phyloP scores from a whole-genome alignment of 2,888 invertebrate species.

The Ethmia dodecea region DNA sequence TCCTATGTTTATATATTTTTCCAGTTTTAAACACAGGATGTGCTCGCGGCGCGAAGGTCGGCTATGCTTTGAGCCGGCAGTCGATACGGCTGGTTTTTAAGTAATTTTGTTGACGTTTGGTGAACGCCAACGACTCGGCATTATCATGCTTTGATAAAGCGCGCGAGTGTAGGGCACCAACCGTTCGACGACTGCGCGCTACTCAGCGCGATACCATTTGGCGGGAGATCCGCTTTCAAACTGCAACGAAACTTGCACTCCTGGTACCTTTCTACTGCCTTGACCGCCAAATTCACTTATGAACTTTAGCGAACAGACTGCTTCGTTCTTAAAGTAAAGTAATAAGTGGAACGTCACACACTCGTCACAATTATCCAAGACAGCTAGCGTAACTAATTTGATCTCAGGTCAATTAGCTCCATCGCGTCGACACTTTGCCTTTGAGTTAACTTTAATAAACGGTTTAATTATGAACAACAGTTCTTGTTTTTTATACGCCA shows the following conservation, averaged over 20 bases:
- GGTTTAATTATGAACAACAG: too few relatives aligned
- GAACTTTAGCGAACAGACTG: not conserved
- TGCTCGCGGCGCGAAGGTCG: slow-evolving; percentile 44
- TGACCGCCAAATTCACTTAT: slow-evolving; percentile 18
- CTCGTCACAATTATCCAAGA: slow-evolving; percentile 7
- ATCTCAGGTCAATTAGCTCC: slow-evolving; percentile 13
- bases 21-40: slow-evolving; percentile 42
- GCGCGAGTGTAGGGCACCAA: slow-evolving; percentile 56
- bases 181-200: slow-evolving; percentile 48
- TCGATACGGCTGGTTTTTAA: slow-evolving; percentile 42
- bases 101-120: slow-evolving; percentile 55
- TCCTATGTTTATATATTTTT: slow-evolving; percentile 36
- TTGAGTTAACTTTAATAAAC: not conserved
- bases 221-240: slow-evolving; percentile 43
- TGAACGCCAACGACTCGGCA: slow-evolving; percentile 30
- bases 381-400: slow-evolving; percentile 21
- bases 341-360: not conserved
- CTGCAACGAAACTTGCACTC: slow-evolving; percentile 16
- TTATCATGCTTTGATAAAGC: slow-evolving; percentile 63
- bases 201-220: slow-evolving; percentile 34
- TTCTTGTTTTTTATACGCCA: too few relatives aligned
- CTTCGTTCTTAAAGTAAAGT: not conserved
- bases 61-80: slow-evolving; percentile 35
- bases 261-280: slow-evolving; percentile 32
- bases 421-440: not conserved